Conservation (phyloP, 2,888 invertebrate species). For the Trisateles emortualis region DNA sequence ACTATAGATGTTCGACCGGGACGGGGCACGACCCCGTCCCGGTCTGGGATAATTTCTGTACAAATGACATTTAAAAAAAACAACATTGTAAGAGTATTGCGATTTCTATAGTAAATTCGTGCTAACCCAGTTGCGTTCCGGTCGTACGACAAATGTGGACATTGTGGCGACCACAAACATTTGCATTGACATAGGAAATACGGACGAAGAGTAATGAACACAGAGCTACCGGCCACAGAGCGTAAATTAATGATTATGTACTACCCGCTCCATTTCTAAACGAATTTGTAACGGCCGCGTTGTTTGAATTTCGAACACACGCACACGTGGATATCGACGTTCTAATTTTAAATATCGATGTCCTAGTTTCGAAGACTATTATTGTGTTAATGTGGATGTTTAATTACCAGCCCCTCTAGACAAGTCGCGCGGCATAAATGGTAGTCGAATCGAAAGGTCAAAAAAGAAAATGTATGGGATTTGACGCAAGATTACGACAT, state of each 20-base stretch:
- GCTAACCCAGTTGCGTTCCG: conserved; percentile 4
- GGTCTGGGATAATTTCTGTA: too few relatives aligned
- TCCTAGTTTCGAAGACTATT: conserved; percentile 20
- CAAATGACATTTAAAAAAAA: too few relatives aligned
- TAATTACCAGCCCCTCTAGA: too few relatives aligned
- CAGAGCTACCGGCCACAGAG: conserved; percentile 32
- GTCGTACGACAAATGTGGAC: conserved; percentile 3
- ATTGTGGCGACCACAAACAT: conserved; percentile 24
- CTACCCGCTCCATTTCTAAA: conserved; percentile 45
- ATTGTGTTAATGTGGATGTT: too few relatives aligned
- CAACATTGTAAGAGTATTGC: too few relatives aligned
- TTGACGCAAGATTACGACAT: too few relatives aligned
- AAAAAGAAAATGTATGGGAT: too few relatives aligned
- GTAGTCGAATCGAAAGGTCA: too few relatives aligned
- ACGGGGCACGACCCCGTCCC: too few relatives aligned
- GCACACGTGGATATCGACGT: conserved; percentile 20
- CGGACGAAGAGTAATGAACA: conserved; percentile 40
- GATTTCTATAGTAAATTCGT: background rate
- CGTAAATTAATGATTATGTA: conserved; percentile 59
- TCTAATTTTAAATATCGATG: conserved; percentile 32
- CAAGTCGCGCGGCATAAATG: too few relatives aligned
- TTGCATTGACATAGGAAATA: conserved; percentile 30
- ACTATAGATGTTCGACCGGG: too few relatives aligned
- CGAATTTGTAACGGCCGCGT: conserved; percentile 35
- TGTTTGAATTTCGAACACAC: conserved; percentile 7